A percentile compares a stretch with the other conserved stretches of the same genome.
Evolutionary conservation across 2,797 vertebrate species (phyloP).

Genomic region (Urocyon cinereoargenteus): DNA sequence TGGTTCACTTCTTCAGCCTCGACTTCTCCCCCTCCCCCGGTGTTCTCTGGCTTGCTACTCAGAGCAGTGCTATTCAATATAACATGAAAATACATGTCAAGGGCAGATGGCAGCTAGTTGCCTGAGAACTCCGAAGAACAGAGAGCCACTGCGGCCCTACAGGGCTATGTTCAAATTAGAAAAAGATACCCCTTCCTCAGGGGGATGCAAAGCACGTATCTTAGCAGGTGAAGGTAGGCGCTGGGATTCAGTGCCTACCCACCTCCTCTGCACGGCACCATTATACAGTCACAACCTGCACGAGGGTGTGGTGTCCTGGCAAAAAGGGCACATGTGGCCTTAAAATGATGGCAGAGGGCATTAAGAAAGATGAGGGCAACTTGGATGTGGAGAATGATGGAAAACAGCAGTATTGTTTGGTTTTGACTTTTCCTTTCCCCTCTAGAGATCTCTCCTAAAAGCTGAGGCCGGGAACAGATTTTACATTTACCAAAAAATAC

Average conservation of each 20-base stretch:
- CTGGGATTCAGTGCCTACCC: neutral
- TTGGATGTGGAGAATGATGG: neutral
- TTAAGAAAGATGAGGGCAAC: neutral
- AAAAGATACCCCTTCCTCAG: neutral
- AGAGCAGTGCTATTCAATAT: slow-evolving; percentile 17
- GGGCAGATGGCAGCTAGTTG: neutral
- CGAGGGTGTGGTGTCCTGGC: neutral
- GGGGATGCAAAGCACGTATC: neutral
- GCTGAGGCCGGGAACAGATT: neutral
- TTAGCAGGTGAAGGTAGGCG: neutral
- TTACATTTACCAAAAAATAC: slow-evolving; percentile 3
- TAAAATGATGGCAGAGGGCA: neutral
- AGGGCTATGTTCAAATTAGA: neutral
- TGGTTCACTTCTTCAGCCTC: slow-evolving; percentile 27
- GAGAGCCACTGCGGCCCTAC: neutral
- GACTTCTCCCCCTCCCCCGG: neutral
- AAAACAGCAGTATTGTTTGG: neutral
- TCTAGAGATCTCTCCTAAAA: neutral
- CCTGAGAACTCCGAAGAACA: slow-evolving; percentile 30
- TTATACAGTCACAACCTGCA: neutral
- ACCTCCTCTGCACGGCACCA: neutral
- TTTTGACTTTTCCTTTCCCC: neutral
- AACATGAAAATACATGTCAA: neutral
- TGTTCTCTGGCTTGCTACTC: neutral
- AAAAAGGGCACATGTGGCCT: neutral